phyloP scores from a whole-genome alignment of 2,888 invertebrate genomes.

The Catocala fraxini region DNA sequence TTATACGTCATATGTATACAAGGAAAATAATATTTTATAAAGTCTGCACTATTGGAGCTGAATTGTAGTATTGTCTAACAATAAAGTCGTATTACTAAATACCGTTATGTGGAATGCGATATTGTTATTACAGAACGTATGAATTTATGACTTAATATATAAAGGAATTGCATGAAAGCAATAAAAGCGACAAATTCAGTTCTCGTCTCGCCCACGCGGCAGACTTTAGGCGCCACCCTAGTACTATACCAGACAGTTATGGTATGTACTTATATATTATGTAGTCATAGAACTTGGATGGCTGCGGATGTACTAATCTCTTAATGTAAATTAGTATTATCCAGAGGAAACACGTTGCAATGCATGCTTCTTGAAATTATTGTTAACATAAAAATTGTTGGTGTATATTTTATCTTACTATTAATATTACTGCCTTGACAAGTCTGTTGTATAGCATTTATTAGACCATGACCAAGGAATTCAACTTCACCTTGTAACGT shows the following conservation, averaged over 20 bases:
- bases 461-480: slow-evolving; percentile 72
- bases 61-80: slow-evolving; percentile 15
- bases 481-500: slow-evolving; percentile 66
- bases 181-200: slow-evolving; percentile 77
- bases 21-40: slow-evolving; percentile 34
- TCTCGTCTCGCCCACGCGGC: slow-evolving; percentile 77
- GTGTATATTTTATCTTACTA: slow-evolving; percentile 30
- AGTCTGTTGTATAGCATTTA: slow-evolving; percentile 46
- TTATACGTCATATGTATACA: slow-evolving; percentile 3
- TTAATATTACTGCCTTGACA: slow-evolving; percentile 37
- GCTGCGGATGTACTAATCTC: slow-evolving; percentile 46
- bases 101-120: slow-evolving; percentile 31
- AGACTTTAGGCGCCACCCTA: slow-evolving; percentile 77
- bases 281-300: slow-evolving; percentile 36
- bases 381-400: slow-evolving; percentile 23
- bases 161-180: slow-evolving; percentile 75
- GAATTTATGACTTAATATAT: slow-evolving; percentile 63
- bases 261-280: slow-evolving; percentile 23
- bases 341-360: slow-evolving; percentile 40
- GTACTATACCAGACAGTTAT: slow-evolving; percentile 49
- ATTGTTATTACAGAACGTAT: slow-evolving; percentile 48
- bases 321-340: slow-evolving; percentile 52
- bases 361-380: slow-evolving; percentile 43
- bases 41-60: slow-evolving; percentile 10
- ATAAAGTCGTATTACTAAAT: slow-evolving; percentile 16